phyloP scores from a whole-genome alignment of 2,113 vertebrate species.

The Galbula dea region DNA sequence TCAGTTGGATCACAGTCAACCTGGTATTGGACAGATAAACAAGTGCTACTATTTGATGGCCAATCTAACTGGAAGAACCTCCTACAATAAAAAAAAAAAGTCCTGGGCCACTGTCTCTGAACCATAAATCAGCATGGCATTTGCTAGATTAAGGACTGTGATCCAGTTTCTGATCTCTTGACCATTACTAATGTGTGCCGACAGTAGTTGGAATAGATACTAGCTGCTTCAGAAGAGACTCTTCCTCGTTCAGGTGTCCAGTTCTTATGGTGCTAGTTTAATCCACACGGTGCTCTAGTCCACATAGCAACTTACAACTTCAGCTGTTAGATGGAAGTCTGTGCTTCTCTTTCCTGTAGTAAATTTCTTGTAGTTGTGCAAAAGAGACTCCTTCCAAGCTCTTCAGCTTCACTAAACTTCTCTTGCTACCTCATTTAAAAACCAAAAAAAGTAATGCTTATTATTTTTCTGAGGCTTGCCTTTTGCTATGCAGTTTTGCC shows the following conservation, averaged over 20 bases:
- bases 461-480: slow-evolving; percentile 36
- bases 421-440: slow-evolving; percentile 30
- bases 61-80: not conserved
- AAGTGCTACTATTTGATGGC: not conserved
- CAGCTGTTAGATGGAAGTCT: slow-evolving; percentile 31
- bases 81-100: not conserved
- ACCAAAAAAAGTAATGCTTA: not conserved
- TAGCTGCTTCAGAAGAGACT: slow-evolving; percentile 80
- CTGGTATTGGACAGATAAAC: not conserved
- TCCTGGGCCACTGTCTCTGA: not conserved
- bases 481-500: not conserved
- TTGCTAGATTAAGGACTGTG: slow-evolving; percentile 73
- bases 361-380: slow-evolving; percentile 42
- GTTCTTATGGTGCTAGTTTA: slow-evolving; percentile 74
- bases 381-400: slow-evolving; percentile 52
- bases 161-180: slow-evolving; percentile 79
- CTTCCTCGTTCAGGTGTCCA: slow-evolving; percentile 71
- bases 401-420: slow-evolving; percentile 47
- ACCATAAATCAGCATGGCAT: not conserved
- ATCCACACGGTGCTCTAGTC: slow-evolving; percentile 31
- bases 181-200: slow-evolving; percentile 76
- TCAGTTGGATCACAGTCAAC: slow-evolving; percentile 81
- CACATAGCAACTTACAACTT: slow-evolving; percentile 34
- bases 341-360: slow-evolving; percentile 23
- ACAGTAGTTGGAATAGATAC: slow-evolving; percentile 72